Conservation (phyloP, 53 echinoderm and acorn worm genomes). For the Stichopus horrens region DNA sequence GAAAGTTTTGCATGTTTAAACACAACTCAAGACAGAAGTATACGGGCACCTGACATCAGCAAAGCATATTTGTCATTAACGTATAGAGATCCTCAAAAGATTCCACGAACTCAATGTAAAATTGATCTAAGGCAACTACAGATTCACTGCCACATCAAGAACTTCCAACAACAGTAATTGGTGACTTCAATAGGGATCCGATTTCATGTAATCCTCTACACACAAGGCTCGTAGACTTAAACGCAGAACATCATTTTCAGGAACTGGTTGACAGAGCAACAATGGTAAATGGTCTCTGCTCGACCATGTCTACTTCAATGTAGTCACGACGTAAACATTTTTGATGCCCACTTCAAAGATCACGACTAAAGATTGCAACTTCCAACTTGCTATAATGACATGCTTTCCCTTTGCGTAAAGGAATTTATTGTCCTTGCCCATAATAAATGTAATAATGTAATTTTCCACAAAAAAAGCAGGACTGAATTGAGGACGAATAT, state of each 20-base stretch:
- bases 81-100: slow-evolving; percentile 37
- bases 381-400: too few relatives aligned
- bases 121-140: neutral
- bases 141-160: neutral
- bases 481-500: too few relatives aligned
- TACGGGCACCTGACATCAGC: neutral
- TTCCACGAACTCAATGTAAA: neutral
- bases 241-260: slow-evolving; percentile 21
- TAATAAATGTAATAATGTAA: too few relatives aligned
- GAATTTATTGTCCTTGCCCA: too few relatives aligned
- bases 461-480: too few relatives aligned
- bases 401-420: too few relatives aligned
- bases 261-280: slow-evolving; percentile 40
- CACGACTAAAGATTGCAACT: slow-evolving; percentile 27
- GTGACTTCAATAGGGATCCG: slow-evolving; percentile 49
- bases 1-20: neutral
- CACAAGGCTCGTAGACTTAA: neutral
- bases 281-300: slow-evolving; percentile 51
- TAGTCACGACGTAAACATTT: neutral
- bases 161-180: slow-evolving; percentile 19
- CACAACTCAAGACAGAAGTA: neutral
- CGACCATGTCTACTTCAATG: slow-evolving; percentile 58
- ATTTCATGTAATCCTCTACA: neutral
- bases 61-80: slow-evolving; percentile 2
- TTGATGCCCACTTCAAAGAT: slow-evolving; percentile 48